These are phyloP conservation scores for Bibio marci DNA, from an alignment of 2,888 invertebrate species.

Conservation along the genomic window DNA sequence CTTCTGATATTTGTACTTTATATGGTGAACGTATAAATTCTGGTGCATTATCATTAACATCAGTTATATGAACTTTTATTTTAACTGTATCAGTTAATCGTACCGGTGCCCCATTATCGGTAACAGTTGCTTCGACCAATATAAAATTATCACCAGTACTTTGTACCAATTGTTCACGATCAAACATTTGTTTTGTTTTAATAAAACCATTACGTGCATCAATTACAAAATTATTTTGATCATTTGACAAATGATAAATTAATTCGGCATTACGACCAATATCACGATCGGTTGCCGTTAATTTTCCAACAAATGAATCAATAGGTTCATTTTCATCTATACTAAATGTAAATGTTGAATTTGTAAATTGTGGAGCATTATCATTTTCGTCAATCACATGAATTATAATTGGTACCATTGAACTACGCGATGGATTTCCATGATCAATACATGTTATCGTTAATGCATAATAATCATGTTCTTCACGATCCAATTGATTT, in stretches of 20 bases:
- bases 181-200: constrained; percentile 68
- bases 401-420: constrained; percentile 78
- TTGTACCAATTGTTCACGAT: constrained; percentile 71
- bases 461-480: constrained; percentile 78
- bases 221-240: constrained; percentile 68
- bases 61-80: constrained; percentile 71
- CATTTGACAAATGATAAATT: constrained; percentile 57
- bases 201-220: constrained; percentile 84
- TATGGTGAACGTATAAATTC: constrained; percentile 71
- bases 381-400: constrained; percentile 95
- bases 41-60: constrained; percentile 84
- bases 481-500: constrained; percentile 73
- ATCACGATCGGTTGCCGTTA: constrained; percentile 78
- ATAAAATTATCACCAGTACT: constrained; percentile 62
- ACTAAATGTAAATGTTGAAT: constrained; percentile 77
- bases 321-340: constrained; percentile 76
- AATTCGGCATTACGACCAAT: constrained; percentile 83
- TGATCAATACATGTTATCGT: constrained; percentile 70
- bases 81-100: constrained; percentile 70
- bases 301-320: constrained; percentile 81
- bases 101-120: constrained; percentile 60
- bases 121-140: constrained; percentile 70
- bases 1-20: constrained; percentile 80
- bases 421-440: constrained; percentile 58
- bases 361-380: constrained; percentile 82